Percentiles rank a stretch among this genome's conserved stretches.
These are phyloP conservation scores for Ammodytes dubius DNA, from an alignment of 2,113 vertebrate species.

Conservation along the genomic window DNA sequence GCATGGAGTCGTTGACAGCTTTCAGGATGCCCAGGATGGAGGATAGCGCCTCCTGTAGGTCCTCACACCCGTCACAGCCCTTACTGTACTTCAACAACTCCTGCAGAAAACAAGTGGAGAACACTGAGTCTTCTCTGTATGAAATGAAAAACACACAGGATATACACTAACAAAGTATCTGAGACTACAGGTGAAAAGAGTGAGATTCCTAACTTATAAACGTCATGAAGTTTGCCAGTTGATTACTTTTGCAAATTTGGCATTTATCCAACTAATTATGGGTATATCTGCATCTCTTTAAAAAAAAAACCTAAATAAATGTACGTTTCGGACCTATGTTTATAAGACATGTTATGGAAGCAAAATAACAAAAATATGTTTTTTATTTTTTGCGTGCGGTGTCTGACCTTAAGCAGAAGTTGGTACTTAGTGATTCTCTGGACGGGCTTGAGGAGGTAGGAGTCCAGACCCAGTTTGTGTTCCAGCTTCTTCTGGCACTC, in stretches of 20 bases:
- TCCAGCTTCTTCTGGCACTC: slow-evolving; percentile 97
- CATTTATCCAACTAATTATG: too few species aligned
- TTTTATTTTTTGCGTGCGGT: too few species aligned
- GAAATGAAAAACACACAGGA: not conserved
- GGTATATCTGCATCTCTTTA: too few species aligned
- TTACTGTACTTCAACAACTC: slow-evolving; percentile 98
- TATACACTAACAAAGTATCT: not conserved
- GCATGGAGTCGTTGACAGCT: slow-evolving; percentile 99
- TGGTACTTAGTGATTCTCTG: slow-evolving; percentile 99
- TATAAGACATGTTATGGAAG: too few species aligned
- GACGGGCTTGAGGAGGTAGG: slow-evolving; percentile 97
- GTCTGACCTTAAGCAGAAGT: slow-evolving; percentile 92
- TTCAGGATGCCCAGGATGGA: slow-evolving; percentile 98
- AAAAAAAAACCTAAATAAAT: too few species aligned
- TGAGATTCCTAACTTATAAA: too few species aligned
- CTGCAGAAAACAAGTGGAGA: slow-evolving; percentile 74
- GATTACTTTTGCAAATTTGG: too few species aligned
- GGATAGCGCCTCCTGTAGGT: slow-evolving; percentile 95
- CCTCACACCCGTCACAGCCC: slow-evolving; percentile 92
- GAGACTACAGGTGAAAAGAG: too few species aligned
- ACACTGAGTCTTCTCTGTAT: not conserved
- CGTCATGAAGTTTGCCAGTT: too few species aligned
- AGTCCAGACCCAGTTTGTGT: slow-evolving; percentile 98
- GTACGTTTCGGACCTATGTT: too few species aligned
- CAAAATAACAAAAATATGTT: too few species aligned